Base-by-base conservation (phyloP, 1,140 invertebrate genomes). In the Camponotus floridanus region DNA sequence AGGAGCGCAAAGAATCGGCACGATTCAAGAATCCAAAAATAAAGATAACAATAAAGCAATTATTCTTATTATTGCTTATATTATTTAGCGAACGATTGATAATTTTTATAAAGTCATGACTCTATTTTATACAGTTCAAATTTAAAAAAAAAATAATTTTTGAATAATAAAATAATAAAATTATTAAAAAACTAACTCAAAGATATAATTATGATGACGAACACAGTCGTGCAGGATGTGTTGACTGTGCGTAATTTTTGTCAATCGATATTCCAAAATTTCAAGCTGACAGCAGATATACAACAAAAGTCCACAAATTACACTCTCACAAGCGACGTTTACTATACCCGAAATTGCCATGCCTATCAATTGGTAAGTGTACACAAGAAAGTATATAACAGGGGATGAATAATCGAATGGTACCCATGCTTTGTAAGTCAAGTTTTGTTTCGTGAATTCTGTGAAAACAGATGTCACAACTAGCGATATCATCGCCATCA, bases 251-350 rank as follows among this genome's bases (percentile, higher is more conserved):
- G 33, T 13, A 0, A 88, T 2, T 21, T 70, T 67, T 48, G 31
- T 64, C 18, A 90, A 79, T n/a, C 90, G 81, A 33, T 91, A 18
- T 2, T 81, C 76, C 2, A 91, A 45, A 36, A 90, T 91, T 33
- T 86, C 86, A 11, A 91, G 55, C 18, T 89, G 89, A 3, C 86
- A 48, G 5, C 84, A 90, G 0, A 81, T 83, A 21, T 85, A 76
- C 2, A 88, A 76, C 79, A 91, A 79, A 15, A 91, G 64, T 7
- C 88, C 85, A 18, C 61, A 84, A n/a, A 90, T 68, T 15, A 90
- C 2, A 3, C 62, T 68, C 2, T 91, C 90, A 2, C 61, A 86
- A 7, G 70, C 87, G 2, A 74, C 79, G 15, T 86, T 86, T 4
- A 61, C 45, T 1, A 71, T 11, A 5, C 87, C 85, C 8, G 73